Conservation (phyloP, 2,888 invertebrate species). For the Lasioglossum figueresi region DNA sequence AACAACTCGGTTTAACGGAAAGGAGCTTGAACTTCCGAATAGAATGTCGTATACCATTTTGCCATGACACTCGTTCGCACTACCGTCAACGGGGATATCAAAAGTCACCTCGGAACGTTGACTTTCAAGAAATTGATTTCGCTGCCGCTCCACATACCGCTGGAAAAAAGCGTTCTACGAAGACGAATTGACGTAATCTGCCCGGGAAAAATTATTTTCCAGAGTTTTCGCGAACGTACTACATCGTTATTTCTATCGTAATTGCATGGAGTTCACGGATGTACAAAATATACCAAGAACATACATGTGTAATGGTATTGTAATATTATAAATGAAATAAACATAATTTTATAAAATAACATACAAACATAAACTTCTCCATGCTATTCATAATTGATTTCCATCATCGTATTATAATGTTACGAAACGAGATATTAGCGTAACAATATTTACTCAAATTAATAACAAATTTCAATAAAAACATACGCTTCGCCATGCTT, state of each 20-base stretch:
- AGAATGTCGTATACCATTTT: constrained; percentile 24
- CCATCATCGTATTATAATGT: neutral
- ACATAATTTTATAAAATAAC: too few relatives aligned
- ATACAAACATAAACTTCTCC: neutral
- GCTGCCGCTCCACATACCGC: neutral
- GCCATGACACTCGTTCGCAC: constrained; percentile 3
- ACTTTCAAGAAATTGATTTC: constrained; percentile 4
- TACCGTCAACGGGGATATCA: neutral
- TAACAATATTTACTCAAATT: neutral
- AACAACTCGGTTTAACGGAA: constrained; percentile 15
- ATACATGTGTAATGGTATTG: neutral
- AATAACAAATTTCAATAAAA: neutral
- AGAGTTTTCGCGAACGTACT: neutral
- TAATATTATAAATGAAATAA: neutral
- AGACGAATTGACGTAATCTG: neutral
- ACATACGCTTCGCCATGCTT: neutral
- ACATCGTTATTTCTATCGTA: neutral
- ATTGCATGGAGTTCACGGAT: neutral
- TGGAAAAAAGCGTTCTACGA: neutral
- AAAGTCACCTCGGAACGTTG: neutral
- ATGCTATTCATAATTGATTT: neutral
- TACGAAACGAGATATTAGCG: neutral
- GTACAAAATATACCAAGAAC: neutral
- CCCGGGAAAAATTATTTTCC: neutral
- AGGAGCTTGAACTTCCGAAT: constrained; percentile 38